Base-by-base conservation (phyloP, 2,888 invertebrate species). In the Steromphala cineraria region DNA sequence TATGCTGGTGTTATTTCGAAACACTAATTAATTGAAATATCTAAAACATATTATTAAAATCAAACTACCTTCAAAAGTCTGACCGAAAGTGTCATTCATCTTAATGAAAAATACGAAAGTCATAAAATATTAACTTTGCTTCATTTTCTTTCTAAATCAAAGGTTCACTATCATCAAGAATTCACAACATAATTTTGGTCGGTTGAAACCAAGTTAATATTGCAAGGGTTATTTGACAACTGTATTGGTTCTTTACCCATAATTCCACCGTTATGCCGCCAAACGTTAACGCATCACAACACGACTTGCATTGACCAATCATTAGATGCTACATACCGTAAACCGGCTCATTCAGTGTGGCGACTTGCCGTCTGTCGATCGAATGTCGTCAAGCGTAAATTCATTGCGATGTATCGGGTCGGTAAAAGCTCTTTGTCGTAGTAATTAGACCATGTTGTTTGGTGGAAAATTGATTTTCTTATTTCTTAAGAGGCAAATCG, bases 361-460 rank as follows among this genome's bases (percentile, higher is more conserved):
- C 62, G 62, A 62, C 62, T 28, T 62, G 62, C 62, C 62, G 62
- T 62, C 62, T 62, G 62, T 62, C 62, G 28, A 62, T 62, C 62
- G 24, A 62, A 62, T 62, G 62, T 28, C 28, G 62, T 28, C 28
- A 62, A 62, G 62, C 62, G 62, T 62, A 17, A 62, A 24, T 24
- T 13, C 28, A 62, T 28, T 28, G 62, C 28, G 62, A 62, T 62
- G 62, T 62, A 62, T 62, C 62, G 28, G 62, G 28, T 62, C 62
- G 62, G 28, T 28, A 28, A 62, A 62, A 62, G 24, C 28, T 28
- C 62, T 62, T 62, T 62, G 62, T 62, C 28, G 21, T 28, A 62
- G 24, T 62, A 62, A 62, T 62, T 62, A 62, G 62, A 62, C 28
- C 28, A 62, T 62, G 62, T 62, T 62, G 62, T 28, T 62, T 62